Conservation (phyloP, 2,888 invertebrate genomes). For the Melipona bicolor region DNA sequence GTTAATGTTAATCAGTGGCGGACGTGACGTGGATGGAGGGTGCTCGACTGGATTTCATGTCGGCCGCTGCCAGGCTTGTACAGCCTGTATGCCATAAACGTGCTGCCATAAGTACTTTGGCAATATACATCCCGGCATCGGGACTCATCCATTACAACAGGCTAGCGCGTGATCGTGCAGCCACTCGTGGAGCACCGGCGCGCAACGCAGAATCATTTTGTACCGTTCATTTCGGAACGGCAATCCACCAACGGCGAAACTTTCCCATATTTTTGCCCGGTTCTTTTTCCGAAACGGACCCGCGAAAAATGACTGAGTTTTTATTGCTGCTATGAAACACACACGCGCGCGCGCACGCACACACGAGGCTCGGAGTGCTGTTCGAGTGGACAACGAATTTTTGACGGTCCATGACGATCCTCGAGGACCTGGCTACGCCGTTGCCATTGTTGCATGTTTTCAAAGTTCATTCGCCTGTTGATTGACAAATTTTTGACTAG, state of each 20-base stretch:
- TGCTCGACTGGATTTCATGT: constrained; percentile 78
- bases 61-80: constrained; percentile 75
- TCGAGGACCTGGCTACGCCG: background rate
- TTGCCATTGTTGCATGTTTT: constrained; percentile 35
- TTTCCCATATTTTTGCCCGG: constrained; percentile 44
- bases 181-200: constrained; percentile 55
- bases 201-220: constrained; percentile 57
- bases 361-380: constrained; percentile 35
- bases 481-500: constrained; percentile 6
- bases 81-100: constrained; percentile 70
- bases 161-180: constrained; percentile 53
- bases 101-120: constrained; percentile 69
- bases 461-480: background rate
- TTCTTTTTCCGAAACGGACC: constrained; percentile 48
- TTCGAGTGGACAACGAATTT: constrained; percentile 43
- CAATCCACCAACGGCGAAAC: constrained; percentile 28
- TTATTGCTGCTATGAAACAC: constrained; percentile 49
- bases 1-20: constrained; percentile 83
- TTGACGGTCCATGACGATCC: constrained; percentile 36
- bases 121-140: constrained; percentile 57
- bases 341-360: background rate
- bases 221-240: constrained; percentile 67
- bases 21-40: constrained; percentile 80
- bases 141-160: constrained; percentile 67
- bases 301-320: constrained; percentile 56